Conservation (phyloP, 2,113 vertebrate genomes). For the Dicrurus megarhynchus region DNA sequence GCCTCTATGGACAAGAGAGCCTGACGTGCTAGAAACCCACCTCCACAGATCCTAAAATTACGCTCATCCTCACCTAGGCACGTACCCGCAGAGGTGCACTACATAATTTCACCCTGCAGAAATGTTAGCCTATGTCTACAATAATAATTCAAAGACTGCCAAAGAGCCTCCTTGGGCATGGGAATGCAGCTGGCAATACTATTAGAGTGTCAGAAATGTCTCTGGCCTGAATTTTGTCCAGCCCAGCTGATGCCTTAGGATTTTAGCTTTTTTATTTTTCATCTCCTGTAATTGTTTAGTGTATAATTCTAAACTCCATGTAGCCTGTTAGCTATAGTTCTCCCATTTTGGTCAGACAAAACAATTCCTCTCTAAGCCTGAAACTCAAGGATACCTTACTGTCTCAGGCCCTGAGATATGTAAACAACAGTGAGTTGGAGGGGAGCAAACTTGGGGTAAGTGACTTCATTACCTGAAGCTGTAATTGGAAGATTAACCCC, state of each 20-base stretch:
- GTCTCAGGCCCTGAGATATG: not conserved
- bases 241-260: not conserved
- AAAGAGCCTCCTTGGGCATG: not conserved
- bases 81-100: rapidly evolving
- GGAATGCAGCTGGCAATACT: not conserved
- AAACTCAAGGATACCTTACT: not conserved
- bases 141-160: not conserved
- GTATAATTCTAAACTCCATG: not conserved
- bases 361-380: not conserved
- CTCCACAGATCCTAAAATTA: not conserved
- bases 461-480: not conserved
- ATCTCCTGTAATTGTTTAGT: not conserved
- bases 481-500: not conserved
- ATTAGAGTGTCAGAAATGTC: not conserved
- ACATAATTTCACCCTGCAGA: not conserved
- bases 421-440: not conserved
- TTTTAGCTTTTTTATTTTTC: not conserved
- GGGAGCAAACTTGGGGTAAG: not conserved
- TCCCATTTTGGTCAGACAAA: not conserved
- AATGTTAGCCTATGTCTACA: not conserved
- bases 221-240: not conserved
- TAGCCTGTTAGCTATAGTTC: not conserved
- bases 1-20: not conserved
- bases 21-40: not conserved
- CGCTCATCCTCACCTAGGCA: not conserved